Conservation (phyloP, 1,140 invertebrate genomes). For the Cydia splendana region DNA sequence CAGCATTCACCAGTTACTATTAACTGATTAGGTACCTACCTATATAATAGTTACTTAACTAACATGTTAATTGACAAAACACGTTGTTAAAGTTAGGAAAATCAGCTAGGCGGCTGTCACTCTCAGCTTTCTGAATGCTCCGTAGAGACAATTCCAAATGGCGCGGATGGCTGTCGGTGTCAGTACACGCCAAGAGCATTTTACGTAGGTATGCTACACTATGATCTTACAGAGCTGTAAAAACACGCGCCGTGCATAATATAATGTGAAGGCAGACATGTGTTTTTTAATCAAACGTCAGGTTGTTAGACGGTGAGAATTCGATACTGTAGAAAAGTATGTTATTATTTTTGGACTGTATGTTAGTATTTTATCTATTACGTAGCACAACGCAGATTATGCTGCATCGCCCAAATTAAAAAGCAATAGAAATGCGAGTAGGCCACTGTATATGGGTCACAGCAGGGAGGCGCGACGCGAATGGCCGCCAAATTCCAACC, state of each 20-base stretch:
- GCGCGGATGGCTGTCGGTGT: too few relatives aligned
- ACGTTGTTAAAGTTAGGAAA: too few relatives aligned
- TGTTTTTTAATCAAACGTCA: background rate
- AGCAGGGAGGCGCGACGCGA: background rate
- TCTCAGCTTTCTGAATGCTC: background rate
- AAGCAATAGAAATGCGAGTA: background rate
- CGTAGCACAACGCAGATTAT: background rate
- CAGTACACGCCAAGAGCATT: too few relatives aligned
- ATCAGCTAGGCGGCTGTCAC: too few relatives aligned
- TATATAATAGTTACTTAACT: too few relatives aligned
- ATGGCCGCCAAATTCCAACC: background rate
- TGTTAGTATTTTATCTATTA: background rate
- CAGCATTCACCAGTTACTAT: background rate
- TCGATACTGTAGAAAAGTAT: too few relatives aligned
- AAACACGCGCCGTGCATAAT: background rate
- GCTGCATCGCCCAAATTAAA: background rate
- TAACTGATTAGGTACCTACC: background rate
- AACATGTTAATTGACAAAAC: too few relatives aligned
- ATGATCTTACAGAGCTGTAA: background rate
- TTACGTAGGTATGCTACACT: background rate
- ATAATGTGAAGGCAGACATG: background rate
- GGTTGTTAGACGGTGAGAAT: background rate
- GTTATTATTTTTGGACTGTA: too few relatives aligned
- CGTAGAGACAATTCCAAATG: too few relatives aligned
- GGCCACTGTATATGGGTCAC: constrained; percentile 11